Conservation (phyloP, 1,140 invertebrate species). For the Rhizoglyphus robini region DNA sequence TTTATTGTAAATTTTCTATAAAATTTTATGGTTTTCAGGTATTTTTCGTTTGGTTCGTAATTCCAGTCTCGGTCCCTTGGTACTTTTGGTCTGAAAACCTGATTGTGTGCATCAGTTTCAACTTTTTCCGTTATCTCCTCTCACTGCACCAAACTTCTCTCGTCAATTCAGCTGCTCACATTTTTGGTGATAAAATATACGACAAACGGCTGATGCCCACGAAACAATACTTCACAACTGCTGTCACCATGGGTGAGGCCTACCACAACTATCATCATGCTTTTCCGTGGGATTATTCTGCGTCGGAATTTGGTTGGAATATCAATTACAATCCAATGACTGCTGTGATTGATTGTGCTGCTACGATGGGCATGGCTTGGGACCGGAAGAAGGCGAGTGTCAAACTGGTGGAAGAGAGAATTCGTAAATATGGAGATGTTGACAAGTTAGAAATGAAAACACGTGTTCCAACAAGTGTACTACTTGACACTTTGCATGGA, state of each 20-base stretch:
- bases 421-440: neutral
- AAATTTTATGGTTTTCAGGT: conserved; percentile 55
- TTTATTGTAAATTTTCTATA: conserved; percentile 62
- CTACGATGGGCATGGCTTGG: conserved; percentile 38
- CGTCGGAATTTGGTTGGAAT: conserved; percentile 57
- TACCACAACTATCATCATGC: conserved; percentile 93
- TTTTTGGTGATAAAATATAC: conserved; percentile 79
- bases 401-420: neutral
- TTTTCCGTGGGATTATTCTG: conserved; percentile 86
- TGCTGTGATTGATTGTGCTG: conserved; percentile 40
- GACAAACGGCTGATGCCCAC: conserved; percentile 58
- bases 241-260: conserved; percentile 63
- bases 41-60: neutral
- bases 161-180: conserved; percentile 84
- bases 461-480: neutral
- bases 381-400: conserved; percentile 33
- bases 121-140: conserved; percentile 44
- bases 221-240: conserved; percentile 52
- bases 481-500: neutral
- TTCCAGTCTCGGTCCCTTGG: neutral
- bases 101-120: conserved; percentile 60
- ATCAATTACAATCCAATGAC: conserved; percentile 48
- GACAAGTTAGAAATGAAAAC: neutral
- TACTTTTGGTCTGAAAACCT: conserved; percentile 31
- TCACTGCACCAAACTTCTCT: conserved; percentile 83